Percentiles rank a stretch among this genome's conserved stretches.
phyloP scores from a whole-genome alignment of 1,140 invertebrate species.

The Neotoxoptera formosana region DNA sequence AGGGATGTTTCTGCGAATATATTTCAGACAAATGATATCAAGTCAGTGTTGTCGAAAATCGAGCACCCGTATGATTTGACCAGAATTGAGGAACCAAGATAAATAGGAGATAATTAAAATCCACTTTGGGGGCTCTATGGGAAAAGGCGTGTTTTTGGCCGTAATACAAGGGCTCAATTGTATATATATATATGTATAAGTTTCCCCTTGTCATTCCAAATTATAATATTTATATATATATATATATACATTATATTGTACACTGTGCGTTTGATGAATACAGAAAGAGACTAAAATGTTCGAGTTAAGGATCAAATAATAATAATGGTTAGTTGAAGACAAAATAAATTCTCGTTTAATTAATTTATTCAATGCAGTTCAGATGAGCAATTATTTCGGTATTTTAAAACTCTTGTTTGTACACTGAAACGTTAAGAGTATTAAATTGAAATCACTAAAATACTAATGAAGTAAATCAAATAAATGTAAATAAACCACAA shows the following conservation, averaged over 20 bases:
- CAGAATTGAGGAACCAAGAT: not conserved
- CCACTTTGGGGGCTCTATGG: not conserved
- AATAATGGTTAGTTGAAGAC: not conserved
- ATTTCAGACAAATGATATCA: not conserved
- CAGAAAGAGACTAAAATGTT: not conserved
- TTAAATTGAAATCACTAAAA: not conserved
- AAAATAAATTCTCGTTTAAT: not conserved
- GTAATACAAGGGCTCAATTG: not conserved
- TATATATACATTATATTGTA: not conserved
- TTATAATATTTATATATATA: not conserved
- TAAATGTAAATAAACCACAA: not conserved
- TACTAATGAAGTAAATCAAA: not conserved
- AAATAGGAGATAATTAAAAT: constrained; percentile 22
- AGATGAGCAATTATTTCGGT: not conserved
- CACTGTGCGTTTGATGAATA: not conserved
- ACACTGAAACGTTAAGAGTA: not conserved
- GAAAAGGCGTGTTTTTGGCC: not conserved
- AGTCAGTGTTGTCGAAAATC: not conserved
- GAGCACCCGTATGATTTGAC: not conserved
- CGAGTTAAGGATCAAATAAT: not conserved
- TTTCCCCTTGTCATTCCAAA: not conserved
- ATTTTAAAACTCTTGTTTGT: constrained; percentile 14
- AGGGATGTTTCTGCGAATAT: not conserved
- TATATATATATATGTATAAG: not conserved
- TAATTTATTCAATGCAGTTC: not conserved